Evolutionary conservation across 2,113 vertebrate genomes (phyloP), one percentile per base, ranked within the genome.

Genomic region (Macaca nemestrina): DNA sequence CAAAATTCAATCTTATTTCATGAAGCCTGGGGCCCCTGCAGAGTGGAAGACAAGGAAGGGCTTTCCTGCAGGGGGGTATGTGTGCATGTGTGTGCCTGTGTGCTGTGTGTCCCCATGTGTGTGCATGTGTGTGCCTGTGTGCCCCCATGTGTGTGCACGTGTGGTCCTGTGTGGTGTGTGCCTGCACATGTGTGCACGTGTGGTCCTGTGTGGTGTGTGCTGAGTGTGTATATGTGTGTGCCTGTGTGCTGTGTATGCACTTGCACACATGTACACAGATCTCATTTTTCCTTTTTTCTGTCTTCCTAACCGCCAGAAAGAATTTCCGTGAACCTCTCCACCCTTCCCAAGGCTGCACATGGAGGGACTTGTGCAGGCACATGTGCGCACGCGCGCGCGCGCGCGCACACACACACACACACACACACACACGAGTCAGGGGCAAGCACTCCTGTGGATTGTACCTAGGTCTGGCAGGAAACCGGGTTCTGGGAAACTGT

Each of bases 401-500:
- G 12, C 48, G 18, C 17, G 5, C 40, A n/a, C 45, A 10, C 50
- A 22, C 50, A 6, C 38, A 25, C 38, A 5, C 43, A 4, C 61
- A 5, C 22, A 18, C 43, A 13, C 13, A 4, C 1, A 1, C 32
- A 38, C 68, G 55, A 27, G 2, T 3, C 55, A 78, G 84, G 84
- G 84, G 87, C 30, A 48, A 78, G 11, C 72, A 0, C 73, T 11
- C 78, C 93, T 83, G 87, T 38, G 59, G 86, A 79, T 25, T 40
- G 98, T 0, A 0, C 87, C 79, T 79, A 4, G 2, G 97, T 70
- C 88, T 18, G 85, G 55, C 97, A 97, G 97, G 97, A 98, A 98
- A 73, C 86, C 0, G 90, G 48, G 72, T 88, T 67, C 75, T 94
- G 95, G 89, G 96, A 96, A 98, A 82, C 64, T 84, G 75, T 50